Evolutionary conservation across 2,888 invertebrate genomes (phyloP).

Genomic region (Microplitis deprimator): DNA sequence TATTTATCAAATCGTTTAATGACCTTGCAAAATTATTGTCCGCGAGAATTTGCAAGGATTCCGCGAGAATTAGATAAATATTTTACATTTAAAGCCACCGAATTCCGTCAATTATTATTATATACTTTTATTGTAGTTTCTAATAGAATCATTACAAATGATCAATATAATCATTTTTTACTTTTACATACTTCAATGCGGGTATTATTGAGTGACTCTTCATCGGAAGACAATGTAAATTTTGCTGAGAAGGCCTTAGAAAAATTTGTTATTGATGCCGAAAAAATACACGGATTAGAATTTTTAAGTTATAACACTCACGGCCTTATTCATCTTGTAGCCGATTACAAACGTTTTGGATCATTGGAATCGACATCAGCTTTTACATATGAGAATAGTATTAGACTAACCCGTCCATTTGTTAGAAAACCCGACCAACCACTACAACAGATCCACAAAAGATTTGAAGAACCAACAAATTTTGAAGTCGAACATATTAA

Average conservation of each 20-base stretch:
- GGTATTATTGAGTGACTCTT: not conserved
- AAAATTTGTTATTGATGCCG: not conserved
- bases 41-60: constrained; percentile 18
- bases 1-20: not conserved
- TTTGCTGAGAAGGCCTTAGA: constrained; percentile 8
- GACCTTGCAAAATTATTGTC: not conserved
- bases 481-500: not conserved
- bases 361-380: not conserved
- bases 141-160: not conserved
- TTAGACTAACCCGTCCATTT: not conserved
- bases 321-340: not conserved
- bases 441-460: constrained; percentile 36
- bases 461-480: constrained; percentile 5
- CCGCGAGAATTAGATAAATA: constrained; percentile 1
- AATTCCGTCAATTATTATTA: constrained; percentile 29
- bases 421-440: constrained; percentile 30
- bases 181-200: constrained; percentile 12
- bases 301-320: constrained; percentile 1
- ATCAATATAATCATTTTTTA: constrained; percentile 19
- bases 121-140: constrained; percentile 19
- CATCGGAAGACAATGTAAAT: not conserved
- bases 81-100: constrained; percentile 18
- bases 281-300: not conserved
- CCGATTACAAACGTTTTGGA: not conserved
- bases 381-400: constrained; percentile 40